Conservation (phyloP, 2,888 invertebrate species). For the Autographa pulchrina region DNA sequence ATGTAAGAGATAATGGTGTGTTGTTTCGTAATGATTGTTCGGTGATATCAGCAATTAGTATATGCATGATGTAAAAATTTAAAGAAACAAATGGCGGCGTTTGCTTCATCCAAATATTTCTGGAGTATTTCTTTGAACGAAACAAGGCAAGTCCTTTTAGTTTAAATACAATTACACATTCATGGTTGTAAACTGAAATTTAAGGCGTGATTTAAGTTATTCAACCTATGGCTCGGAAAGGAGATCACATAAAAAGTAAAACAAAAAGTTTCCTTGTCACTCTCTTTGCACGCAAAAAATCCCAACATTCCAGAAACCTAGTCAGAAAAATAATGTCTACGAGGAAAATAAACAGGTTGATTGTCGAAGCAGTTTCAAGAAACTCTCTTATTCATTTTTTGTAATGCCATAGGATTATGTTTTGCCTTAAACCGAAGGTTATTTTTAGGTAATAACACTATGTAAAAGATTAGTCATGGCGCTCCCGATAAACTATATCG, state of each 20-base stretch:
- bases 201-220: too few species aligned
- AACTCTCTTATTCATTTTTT: conserved; percentile 30
- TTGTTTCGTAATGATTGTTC: neutral
- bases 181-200: neutral
- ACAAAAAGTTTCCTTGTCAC: neutral
- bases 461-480: conserved; percentile 54
- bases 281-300: conserved; percentile 7
- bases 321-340: conserved; percentile 23
- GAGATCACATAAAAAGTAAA: conserved; percentile 16
- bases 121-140: too few species aligned
- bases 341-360: conserved; percentile 46
- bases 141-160: neutral
- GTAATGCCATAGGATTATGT: conserved; percentile 32
- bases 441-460: conserved; percentile 41
- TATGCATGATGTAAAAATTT: too few species aligned
- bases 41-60: neutral
- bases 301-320: conserved; percentile 11
- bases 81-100: too few species aligned
- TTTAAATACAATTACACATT: neutral
- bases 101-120: too few species aligned
- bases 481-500: conserved; percentile 50
- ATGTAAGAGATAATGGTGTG: neutral
- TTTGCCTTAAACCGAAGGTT: conserved; percentile 28
- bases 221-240: too few species aligned
- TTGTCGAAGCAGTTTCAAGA: conserved; percentile 36